Percentiles rank a stretch among this genome's conserved stretches.
Conservation (phyloP, 2,888 invertebrate species). For the Laothoe populi region DNA sequence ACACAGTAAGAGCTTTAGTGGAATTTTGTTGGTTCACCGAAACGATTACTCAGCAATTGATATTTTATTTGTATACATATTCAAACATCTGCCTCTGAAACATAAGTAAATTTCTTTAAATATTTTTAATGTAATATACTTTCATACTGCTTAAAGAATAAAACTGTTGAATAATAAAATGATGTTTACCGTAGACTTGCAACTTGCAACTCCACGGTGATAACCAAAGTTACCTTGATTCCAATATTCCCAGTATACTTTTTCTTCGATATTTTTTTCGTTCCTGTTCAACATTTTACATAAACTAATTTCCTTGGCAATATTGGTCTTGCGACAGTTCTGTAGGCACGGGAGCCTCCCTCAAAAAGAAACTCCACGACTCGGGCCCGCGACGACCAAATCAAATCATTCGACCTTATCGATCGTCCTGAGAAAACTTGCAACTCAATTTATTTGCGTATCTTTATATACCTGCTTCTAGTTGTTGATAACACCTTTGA, state of each 20-base stretch:
- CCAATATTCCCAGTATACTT: slow-evolving; percentile 75
- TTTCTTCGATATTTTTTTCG: slow-evolving; percentile 78
- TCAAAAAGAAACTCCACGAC: slow-evolving; percentile 76
- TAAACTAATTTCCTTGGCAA: slow-evolving; percentile 84
- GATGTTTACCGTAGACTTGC: slow-evolving; percentile 61
- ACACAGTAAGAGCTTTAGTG: slow-evolving; percentile 44
- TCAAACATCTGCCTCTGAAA: slow-evolving; percentile 43
- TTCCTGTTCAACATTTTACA: slow-evolving; percentile 83
- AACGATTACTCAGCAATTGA: slow-evolving; percentile 60
- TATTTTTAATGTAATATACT: slow-evolving; percentile 32
- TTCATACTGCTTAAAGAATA: slow-evolving; percentile 29
- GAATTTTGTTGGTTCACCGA: slow-evolving; percentile 60
- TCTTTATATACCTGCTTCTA: slow-evolving; percentile 41
- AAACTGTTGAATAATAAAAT: slow-evolving; percentile 49
- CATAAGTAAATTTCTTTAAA: slow-evolving; percentile 27
- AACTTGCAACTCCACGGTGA: slow-evolving; percentile 51
- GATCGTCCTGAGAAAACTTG: slow-evolving; percentile 76
- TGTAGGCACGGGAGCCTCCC: slow-evolving; percentile 74
- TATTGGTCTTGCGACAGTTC: slow-evolving; percentile 83
- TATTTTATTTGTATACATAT: slow-evolving; percentile 61
- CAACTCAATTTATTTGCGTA: slow-evolving; percentile 73
- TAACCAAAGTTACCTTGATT: slow-evolving; percentile 70
- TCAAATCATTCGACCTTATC: slow-evolving; percentile 82
- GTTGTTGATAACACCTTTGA: slow-evolving; percentile 21
- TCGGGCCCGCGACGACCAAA: slow-evolving; percentile 76